These are phyloP conservation scores for Epinephelus cyanopodus DNA, from an alignment of 2,113 vertebrate species.

Conservation along the genomic window DNA sequence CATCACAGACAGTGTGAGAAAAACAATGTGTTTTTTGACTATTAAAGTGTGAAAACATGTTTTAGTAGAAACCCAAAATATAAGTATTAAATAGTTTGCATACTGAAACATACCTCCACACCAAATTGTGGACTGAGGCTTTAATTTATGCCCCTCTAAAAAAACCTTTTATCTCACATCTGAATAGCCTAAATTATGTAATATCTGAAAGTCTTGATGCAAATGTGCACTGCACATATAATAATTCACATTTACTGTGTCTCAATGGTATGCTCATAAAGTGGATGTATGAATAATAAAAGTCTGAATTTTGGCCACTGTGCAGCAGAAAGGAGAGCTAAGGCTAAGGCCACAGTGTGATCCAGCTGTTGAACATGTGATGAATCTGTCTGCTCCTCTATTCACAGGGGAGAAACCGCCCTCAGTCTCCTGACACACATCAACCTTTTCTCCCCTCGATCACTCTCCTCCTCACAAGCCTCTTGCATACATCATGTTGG, in stretches of 20 bases:
- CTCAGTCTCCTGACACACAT: slow-evolving; percentile 45
- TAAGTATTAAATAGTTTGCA: neutral
- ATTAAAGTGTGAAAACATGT: no score
- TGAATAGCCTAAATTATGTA: neutral
- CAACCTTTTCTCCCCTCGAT: slow-evolving; percentile 66
- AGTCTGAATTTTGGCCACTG: slow-evolving; percentile 3
- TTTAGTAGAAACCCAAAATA: no score
- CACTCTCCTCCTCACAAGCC: slow-evolving; percentile 65
- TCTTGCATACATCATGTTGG: slow-evolving; percentile 33
- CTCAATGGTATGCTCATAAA: slow-evolving; percentile 4
- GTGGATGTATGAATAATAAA: neutral
- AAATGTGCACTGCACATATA: neutral
- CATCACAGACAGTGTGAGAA: no score
- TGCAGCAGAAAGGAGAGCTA: slow-evolving; percentile 4
- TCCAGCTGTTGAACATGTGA: slow-evolving; percentile 74
- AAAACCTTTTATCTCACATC: neutral
- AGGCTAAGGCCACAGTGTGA: neutral
- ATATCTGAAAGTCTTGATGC: neutral
- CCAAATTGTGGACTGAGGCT: neutral
- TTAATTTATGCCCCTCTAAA: neutral
- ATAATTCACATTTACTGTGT: neutral
- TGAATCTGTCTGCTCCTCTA: slow-evolving; percentile 19
- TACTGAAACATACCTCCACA: neutral
- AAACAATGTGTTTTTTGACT: no score
- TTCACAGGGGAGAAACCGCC: slow-evolving; percentile 20